These are phyloP conservation scores for Tiaroga cobitis DNA, from an alignment of 2,797 vertebrate species.

Conservation along the genomic window DNA sequence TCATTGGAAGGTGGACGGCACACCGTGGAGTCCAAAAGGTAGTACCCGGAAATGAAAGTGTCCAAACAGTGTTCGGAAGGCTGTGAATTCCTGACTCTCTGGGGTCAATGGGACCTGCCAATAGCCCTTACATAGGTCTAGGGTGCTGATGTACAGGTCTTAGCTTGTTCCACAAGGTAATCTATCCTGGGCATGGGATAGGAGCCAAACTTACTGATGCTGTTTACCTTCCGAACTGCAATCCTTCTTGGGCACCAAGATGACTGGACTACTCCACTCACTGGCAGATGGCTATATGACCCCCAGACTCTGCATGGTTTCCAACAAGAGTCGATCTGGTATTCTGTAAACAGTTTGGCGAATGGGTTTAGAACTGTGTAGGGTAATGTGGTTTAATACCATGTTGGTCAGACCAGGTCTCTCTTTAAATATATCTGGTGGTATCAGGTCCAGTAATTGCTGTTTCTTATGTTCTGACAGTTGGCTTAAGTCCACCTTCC, in stretches of 20 bases:
- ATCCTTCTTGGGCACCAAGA: neutral
- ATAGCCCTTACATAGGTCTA: neutral
- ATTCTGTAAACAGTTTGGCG: neutral
- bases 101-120: neutral
- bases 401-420: neutral
- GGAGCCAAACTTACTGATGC: neutral
- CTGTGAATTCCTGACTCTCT: neutral
- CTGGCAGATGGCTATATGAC: neutral
- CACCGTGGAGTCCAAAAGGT: neutral
- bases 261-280: neutral
- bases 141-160: neutral
- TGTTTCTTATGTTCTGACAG: too few relatives aligned
- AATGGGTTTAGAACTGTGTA: neutral
- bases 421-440: too few relatives aligned
- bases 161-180: neutral
- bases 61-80: neutral
- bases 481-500: too few relatives aligned
- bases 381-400: neutral
- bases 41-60: neutral
- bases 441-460: too few relatives aligned
- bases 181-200: neutral
- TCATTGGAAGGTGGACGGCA: neutral
- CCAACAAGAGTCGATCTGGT: too few relatives aligned
- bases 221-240: neutral
- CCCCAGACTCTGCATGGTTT: neutral